Percentiles rank a stretch among this genome's conserved stretches.
These are phyloP conservation scores for Paratrypauchen microcephalus DNA, from an alignment of 2,797 vertebrate genomes.

Conservation along the genomic window DNA sequence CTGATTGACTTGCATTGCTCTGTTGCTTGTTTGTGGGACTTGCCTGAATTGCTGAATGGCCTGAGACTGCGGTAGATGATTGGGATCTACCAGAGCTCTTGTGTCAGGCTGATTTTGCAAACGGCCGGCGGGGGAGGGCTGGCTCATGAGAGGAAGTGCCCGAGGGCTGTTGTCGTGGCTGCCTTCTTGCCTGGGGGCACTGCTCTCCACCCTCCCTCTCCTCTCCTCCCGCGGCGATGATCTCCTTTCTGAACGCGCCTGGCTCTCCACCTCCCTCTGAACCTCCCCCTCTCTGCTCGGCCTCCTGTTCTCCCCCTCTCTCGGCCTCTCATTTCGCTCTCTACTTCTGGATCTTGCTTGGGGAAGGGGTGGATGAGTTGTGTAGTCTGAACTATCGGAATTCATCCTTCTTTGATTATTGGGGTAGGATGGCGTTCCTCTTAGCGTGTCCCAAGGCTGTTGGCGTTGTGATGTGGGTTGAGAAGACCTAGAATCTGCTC, in stretches of 20 bases:
- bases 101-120: constrained; percentile 48
- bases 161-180: constrained; percentile 49
- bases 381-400: constrained; percentile 54
- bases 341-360: constrained; percentile 26
- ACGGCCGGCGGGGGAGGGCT: constrained; percentile 37
- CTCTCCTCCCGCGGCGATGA: constrained; percentile 40
- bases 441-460: constrained; percentile 71
- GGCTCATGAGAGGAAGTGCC: constrained; percentile 49
- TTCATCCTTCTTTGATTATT: constrained; percentile 9
- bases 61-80: constrained; percentile 63
- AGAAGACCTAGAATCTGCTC: constrained; percentile 24
- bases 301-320: constrained; percentile 25
- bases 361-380: constrained; percentile 24
- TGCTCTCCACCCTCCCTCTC: constrained; percentile 40
- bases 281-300: constrained; percentile 7
- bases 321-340: constrained; percentile 13
- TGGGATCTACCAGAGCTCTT: constrained; percentile 68
- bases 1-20: background rate
- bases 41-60: constrained; percentile 36
- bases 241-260: constrained; percentile 34
- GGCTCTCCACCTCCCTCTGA: constrained; percentile 12
- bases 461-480: constrained; percentile 19
- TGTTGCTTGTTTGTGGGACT: background rate
- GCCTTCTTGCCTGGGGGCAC: constrained; percentile 55
- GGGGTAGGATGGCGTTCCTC: constrained; percentile 76